Conservation (phyloP, 37 sponge, comb jelly and placozoan species). For the Bolinopsis microptera region DNA sequence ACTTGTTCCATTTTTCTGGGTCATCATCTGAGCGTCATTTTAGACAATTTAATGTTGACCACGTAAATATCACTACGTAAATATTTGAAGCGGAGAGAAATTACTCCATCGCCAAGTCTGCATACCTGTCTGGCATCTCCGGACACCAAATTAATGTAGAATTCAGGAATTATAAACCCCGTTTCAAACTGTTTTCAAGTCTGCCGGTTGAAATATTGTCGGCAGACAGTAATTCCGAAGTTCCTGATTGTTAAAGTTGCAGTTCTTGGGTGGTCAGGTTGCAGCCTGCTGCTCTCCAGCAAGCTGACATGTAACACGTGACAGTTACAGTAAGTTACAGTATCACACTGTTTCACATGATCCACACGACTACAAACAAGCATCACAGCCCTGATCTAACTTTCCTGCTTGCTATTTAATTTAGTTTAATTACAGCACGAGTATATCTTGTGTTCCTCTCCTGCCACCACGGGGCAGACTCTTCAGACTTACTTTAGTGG, state of each 20-base stretch:
- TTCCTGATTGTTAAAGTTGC: too few species aligned
- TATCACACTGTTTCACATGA: background rate
- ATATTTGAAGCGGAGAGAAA: too few species aligned
- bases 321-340: background rate
- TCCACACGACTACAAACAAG: background rate
- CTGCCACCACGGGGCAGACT: too few species aligned
- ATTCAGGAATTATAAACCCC: background rate
- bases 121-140: background rate
- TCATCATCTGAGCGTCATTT: too few species aligned
- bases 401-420: background rate
- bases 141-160: background rate
- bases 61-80: too few species aligned
- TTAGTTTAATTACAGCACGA: background rate
- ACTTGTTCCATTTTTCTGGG: too few species aligned
- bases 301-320: too few species aligned
- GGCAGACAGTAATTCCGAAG: background rate
- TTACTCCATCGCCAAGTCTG: background rate
- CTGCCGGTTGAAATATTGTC: background rate
- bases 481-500: too few species aligned
- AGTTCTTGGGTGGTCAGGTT: too few species aligned
- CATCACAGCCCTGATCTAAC: background rate
- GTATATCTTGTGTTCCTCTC: too few species aligned
- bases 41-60: background rate
- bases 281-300: too few species aligned
- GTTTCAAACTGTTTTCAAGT: background rate